Conservation (phyloP, 2,797 vertebrate genomes). For the Phylloscopus collybita region DNA sequence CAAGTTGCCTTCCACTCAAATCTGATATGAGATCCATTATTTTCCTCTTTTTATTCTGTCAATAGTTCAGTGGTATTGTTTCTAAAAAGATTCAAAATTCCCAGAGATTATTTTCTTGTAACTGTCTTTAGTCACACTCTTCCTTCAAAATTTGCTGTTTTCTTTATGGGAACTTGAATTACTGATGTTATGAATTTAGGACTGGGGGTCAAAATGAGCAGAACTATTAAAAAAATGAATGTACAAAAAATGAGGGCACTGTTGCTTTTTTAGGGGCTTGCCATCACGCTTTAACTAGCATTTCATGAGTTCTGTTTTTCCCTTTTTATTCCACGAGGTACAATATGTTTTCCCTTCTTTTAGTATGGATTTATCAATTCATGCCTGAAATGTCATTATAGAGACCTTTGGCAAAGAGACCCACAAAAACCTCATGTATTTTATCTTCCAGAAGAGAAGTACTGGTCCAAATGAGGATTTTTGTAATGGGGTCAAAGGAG, state of each 20-base stretch:
- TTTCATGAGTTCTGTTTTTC: background rate
- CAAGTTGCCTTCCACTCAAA: background rate
- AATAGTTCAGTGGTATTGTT: background rate
- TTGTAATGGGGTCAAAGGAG: background rate
- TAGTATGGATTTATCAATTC: constrained; percentile 87
- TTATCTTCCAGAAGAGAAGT: background rate
- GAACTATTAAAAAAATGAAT: background rate
- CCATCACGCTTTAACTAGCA: background rate
- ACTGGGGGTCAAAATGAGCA: background rate
- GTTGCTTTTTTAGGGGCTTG: background rate
- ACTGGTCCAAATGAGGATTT: background rate
- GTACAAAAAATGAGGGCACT: background rate
- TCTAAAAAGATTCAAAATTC: background rate
- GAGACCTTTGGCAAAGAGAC: constrained; percentile 81
- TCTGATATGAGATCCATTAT: background rate
- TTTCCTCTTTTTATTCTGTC: background rate
- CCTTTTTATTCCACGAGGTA: background rate
- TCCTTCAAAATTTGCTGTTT: constrained; percentile 20
- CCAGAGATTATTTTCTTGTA: background rate
- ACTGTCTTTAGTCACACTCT: background rate
- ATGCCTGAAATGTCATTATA: constrained; percentile 81
- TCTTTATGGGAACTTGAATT: background rate
- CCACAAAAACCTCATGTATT: constrained; percentile 74
- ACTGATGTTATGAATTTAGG: background rate
- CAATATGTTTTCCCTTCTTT: constrained; percentile 21